Percentiles rank a stretch among this genome's conserved stretches.
These are phyloP conservation scores for Pangasius macronema DNA, from an alignment of 2,797 vertebrate species.

Conservation along the genomic window DNA sequence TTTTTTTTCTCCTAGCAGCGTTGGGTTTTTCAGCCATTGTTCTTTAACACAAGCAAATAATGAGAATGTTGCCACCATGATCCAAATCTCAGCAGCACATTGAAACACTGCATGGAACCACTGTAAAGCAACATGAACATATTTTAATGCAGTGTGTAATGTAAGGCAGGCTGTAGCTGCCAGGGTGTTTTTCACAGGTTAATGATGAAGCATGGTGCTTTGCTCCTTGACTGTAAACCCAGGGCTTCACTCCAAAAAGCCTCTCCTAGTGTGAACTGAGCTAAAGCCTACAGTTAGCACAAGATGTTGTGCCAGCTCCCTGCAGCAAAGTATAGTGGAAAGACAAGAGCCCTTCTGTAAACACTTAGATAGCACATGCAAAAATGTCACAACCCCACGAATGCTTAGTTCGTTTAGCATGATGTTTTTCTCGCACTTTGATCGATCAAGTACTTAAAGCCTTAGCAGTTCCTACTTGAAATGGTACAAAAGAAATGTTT, in stretches of 20 bases:
- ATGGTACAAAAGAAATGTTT: not conserved
- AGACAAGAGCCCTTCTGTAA: not conserved
- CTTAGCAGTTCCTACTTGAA: not conserved
- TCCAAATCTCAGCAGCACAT: not conserved
- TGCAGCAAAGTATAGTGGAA: slow-evolving; percentile 17
- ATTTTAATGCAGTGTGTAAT: slow-evolving; percentile 34
- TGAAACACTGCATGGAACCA: not conserved
- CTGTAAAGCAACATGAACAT: slow-evolving; percentile 35
- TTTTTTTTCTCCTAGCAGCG: not conserved
- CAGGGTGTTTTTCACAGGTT: slow-evolving; percentile 54
- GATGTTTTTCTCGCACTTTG: not conserved
- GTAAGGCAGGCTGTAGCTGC: slow-evolving; percentile 34
- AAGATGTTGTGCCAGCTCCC: slow-evolving; percentile 60
- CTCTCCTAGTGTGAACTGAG: slow-evolving; percentile 64
- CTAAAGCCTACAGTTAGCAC: slow-evolving; percentile 67
- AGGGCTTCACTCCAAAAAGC: slow-evolving; percentile 41
- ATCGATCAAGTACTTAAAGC: not conserved
- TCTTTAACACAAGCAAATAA: not conserved
- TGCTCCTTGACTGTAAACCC: slow-evolving; percentile 47
- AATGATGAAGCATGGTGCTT: slow-evolving; percentile 50
- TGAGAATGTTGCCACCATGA: not conserved
- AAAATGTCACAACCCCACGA: not conserved
- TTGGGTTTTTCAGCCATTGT: not conserved
- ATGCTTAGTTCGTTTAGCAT: not conserved
- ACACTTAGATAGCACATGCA: not conserved